Conservation (phyloP, 2,113 vertebrate genomes). For the Planiliza haematocheilus region DNA sequence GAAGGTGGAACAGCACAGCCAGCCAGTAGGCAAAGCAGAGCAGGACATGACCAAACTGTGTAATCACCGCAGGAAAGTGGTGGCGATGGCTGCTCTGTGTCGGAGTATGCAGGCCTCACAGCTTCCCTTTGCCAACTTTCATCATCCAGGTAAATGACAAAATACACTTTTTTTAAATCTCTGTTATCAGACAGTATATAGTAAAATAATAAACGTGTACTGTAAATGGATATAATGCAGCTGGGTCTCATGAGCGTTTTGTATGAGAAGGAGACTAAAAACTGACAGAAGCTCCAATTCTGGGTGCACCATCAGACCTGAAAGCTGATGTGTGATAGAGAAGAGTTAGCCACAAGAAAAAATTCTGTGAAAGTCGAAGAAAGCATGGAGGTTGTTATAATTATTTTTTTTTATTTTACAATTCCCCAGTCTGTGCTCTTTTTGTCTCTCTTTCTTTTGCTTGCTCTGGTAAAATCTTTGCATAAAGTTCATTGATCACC, state of each 20-base stretch:
- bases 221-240: too few species aligned
- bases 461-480: background rate
- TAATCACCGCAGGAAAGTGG: constrained; percentile 95
- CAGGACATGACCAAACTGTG: constrained; percentile 97
- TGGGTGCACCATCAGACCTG: too few species aligned
- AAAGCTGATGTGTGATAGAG: too few species aligned
- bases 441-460: background rate
- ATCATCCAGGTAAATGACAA: constrained; percentile 76
- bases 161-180: too few species aligned
- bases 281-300: too few species aligned
- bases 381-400: too few species aligned
- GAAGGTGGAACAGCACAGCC: constrained; percentile 85
- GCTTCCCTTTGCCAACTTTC: constrained; percentile 72
- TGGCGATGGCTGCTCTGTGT: constrained; percentile 92
- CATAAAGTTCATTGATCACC: background rate
- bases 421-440: too few species aligned
- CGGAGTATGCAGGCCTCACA: constrained; percentile 90
- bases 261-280: too few species aligned
- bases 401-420: too few species aligned
- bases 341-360: too few species aligned
- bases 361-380: too few species aligned
- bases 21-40: constrained; percentile 87
- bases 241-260: too few species aligned
- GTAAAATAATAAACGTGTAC: background rate
- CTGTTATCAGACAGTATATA: background rate